Base-by-base conservation (phyloP, 2,113 vertebrate genomes). In the Cinclus mexicanus region DNA sequence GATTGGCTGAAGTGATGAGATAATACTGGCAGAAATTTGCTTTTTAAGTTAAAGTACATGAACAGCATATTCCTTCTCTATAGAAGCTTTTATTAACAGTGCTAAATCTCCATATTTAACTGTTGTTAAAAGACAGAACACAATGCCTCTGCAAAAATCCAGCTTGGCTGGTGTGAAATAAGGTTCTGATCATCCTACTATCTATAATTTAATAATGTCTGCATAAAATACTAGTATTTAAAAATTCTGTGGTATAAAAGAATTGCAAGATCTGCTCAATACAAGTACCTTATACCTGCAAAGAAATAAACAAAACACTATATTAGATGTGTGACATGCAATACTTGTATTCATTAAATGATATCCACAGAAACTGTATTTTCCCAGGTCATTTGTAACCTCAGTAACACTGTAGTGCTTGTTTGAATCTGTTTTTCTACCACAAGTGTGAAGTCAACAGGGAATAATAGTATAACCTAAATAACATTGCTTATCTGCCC, bases 311-410 rank as follows among this genome's bases (percentile, higher is more conserved):
- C 89, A 69, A 92, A 84, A 33, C n/a, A 42, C 12, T 59, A 0
- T 82, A 7, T 78, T 81, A 79, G 74, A 50, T 76, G 46, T 35
- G 44, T 84, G 84, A 68, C 90, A 39, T 60, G 60, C 67, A 83
- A 90, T 72, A 57, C 61, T 91, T 35, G 70, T 86, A 49, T 81
- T 96, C 49, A 93, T 83, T 92, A 87, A 79, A 83, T 96, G 49
- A 95, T 93, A 96, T 64, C 93, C 89, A 91, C 67, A 97, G 95
- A 95, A 96, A 96, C 90, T 95, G 80, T 95, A 80, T 96, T 97
- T 90, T 97, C 94, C 89, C 95, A 92, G 94, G 77, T 94, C 77
- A 59, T 94, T 90, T 95, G 94, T 93, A 65, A 68, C 74, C 82
- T 74, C 87, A 83, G 70, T 95, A 77, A 91, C 94, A 95, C 77